Evolutionary conservation across 1,140 invertebrate genomes (phyloP), one percentile per base, ranked within the genome.

Genomic region (Papilio polyxenes): DNA sequence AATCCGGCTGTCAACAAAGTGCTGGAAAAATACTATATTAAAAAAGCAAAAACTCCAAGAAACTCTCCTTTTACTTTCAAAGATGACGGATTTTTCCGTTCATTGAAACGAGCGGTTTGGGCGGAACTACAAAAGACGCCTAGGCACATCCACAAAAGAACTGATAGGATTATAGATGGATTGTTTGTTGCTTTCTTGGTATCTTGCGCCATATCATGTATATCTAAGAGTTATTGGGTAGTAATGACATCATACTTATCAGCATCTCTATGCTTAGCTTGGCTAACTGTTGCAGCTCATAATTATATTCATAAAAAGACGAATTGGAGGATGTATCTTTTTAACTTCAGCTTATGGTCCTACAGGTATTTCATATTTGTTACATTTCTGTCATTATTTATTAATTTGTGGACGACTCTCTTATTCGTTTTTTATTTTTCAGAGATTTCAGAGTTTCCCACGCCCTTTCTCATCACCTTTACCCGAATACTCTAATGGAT

Each of bases 221-320:
- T 86, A 86, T 83, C 83, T 1, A 89, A 85, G 31, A 87, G 89
- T 75, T 90, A 89, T 78, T 90, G 89, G 88, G 17, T 89, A 20
- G 82, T 85, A 9, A 89, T 86, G 84, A 37, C 81, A 17, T 91
- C 83, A n/a, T 92, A 90, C 81, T 44, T 92, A 9, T 82, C 87
- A 8, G 90, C 92, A 13, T 89, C 90, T 59, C 31, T 96, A 7
- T 91, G 95, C n/a, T 89, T 98, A 1, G 91, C 93, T 2, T 96
- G 96, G 94, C 92, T 95, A 0, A 91, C 94, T 6, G 95, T 97
- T 13, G 95, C 95, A 31, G 95, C 96, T 0, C 98, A 98, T 89
- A 98, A 98, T 90, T 98, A 97, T 89, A 96, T 98, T 82, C 98
- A 98, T 88, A 95, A 96, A 87, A 96, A 94, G 77, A 96, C 98